Conservation (phyloP, 2,888 invertebrate genomes). For the Drosophila silvestris region DNA sequence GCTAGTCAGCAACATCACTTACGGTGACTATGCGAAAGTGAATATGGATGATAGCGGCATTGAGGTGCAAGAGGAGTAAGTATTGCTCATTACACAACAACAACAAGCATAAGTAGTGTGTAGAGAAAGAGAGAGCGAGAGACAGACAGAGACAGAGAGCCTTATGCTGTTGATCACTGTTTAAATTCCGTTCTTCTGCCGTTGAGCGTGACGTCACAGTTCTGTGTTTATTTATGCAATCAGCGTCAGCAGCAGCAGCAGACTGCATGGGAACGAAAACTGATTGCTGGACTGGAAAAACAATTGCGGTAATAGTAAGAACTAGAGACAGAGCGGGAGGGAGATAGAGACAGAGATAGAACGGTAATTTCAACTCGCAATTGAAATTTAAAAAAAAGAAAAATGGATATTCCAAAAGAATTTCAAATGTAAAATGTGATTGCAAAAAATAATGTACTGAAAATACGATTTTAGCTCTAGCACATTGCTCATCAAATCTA, state of each 20-base stretch:
- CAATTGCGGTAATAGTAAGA: conserved; percentile 1
- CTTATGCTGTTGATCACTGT: background rate
- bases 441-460: background rate
- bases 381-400: background rate
- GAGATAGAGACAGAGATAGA: background rate
- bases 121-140: background rate
- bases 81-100: conserved; percentile 38
- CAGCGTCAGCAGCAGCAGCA: background rate
- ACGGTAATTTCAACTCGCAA: background rate
- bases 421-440: conserved; percentile 1
- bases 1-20: conserved; percentile 47
- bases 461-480: background rate
- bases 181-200: background rate
- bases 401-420: background rate
- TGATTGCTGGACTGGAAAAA: conserved; percentile 1
- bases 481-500: conserved; percentile 11
- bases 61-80: conserved; percentile 85
- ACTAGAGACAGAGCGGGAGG: background rate
- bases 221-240: conserved; percentile 21
- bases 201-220: conserved; percentile 44
- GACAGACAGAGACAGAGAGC: background rate
- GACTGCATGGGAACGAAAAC: conserved; percentile 21
- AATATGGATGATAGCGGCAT: conserved; percentile 85
- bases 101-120: conserved; percentile 15
- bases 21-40: conserved; percentile 66